Conservation (phyloP, 2,888 invertebrate genomes). For the Sphinx pinastri region DNA sequence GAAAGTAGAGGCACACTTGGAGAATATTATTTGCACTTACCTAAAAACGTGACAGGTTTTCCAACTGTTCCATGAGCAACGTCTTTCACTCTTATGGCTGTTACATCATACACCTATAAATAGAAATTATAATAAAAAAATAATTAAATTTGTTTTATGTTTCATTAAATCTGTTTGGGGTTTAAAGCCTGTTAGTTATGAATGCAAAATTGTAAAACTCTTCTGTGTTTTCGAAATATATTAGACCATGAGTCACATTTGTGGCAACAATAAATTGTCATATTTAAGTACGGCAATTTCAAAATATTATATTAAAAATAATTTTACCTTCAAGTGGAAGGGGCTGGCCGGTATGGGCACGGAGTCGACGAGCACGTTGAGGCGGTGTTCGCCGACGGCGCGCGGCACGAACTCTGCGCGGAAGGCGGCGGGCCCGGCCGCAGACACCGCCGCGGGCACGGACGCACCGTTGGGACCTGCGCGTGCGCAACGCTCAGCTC, state of each 20-base stretch:
- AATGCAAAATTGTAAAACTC: too few relatives aligned
- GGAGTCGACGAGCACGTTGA: slow-evolving; percentile 93
- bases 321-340: slow-evolving; percentile 91
- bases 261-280: too few relatives aligned
- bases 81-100: slow-evolving; percentile 96
- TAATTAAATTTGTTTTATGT: too few relatives aligned
- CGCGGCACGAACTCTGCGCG: slow-evolving; percentile 96
- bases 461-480: slow-evolving; percentile 96
- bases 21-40: slow-evolving; percentile 66
- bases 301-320: neutral
- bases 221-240: too few relatives aligned
- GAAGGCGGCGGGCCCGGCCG: slow-evolving; percentile 92
- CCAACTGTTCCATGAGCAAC: slow-evolving; percentile 94
- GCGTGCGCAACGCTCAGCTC: slow-evolving; percentile 67
- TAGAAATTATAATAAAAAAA: too few relatives aligned
- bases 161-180: too few relatives aligned
- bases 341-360: slow-evolving; percentile 95
- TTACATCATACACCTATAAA: slow-evolving; percentile 93
- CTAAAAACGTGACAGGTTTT: slow-evolving; percentile 95
- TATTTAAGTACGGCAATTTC: too few relatives aligned
- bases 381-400: slow-evolving; percentile 95
- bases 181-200: too few relatives aligned
- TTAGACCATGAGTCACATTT: too few relatives aligned
- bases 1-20: neutral
- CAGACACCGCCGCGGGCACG: slow-evolving; percentile 94